phyloP scores from a whole-genome alignment of 2,113 vertebrate species.

The Seriola aureovittata region DNA sequence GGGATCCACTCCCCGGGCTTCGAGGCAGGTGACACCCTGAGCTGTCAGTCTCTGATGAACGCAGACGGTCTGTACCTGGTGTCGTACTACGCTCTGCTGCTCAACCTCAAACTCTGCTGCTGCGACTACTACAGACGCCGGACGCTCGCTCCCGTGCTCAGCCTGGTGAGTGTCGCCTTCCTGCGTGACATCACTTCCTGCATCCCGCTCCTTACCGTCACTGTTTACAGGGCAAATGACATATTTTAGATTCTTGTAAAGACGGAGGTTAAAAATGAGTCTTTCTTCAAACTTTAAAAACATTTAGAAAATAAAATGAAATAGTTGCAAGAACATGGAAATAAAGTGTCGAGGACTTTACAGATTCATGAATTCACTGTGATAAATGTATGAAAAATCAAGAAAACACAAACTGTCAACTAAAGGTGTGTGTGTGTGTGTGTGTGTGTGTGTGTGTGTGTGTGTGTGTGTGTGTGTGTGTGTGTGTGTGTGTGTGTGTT shows the following conservation, averaged over 20 bases:
- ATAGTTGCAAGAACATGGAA: too few species aligned
- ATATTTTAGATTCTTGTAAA: too few species aligned
- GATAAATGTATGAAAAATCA: too few species aligned
- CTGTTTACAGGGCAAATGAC: too few species aligned
- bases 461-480: background rate
- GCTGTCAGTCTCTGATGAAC: slow-evolving; percentile 93
- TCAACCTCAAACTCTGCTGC: slow-evolving; percentile 95
- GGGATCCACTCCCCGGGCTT: slow-evolving; percentile 92
- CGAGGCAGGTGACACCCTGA: slow-evolving; percentile 86
- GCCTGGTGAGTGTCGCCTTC: slow-evolving; percentile 45
- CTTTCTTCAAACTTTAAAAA: too few species aligned
- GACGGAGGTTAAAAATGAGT: too few species aligned
- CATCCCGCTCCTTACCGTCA: too few species aligned
- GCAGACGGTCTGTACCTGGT: slow-evolving; percentile 95
- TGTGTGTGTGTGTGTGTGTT: background rate
- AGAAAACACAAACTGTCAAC: too few species aligned
- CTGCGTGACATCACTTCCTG: background rate
- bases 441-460: background rate
- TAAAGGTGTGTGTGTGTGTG: background rate
- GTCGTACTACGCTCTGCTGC: slow-evolving; percentile 92
- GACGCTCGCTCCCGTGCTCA: slow-evolving; percentile 66
- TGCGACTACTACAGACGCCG: slow-evolving; percentile 92
- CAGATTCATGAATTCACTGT: too few species aligned
- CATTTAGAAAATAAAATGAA: too few species aligned
- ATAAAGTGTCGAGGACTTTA: too few species aligned